Conservation (phyloP, 2,797 vertebrate species). For the Sebastes hopkinsi region DNA sequence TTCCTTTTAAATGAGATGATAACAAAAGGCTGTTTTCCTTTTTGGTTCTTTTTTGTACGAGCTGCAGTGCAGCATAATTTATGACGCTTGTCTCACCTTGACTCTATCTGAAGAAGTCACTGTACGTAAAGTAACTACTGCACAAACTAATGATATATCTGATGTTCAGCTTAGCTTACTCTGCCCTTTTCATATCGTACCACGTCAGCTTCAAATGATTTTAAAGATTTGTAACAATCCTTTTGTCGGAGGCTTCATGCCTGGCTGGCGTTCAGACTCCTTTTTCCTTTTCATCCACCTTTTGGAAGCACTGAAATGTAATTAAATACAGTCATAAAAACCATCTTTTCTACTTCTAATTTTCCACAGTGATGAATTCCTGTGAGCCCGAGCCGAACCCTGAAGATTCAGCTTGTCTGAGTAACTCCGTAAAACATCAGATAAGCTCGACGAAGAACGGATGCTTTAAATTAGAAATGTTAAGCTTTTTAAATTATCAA, state of each 20-base stretch:
- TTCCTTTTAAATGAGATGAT: not conserved
- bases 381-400: conserved; percentile 14
- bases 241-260: conserved; percentile 6
- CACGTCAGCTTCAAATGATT: not conserved
- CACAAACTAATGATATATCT: not conserved
- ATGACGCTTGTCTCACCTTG: not conserved
- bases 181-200: not conserved
- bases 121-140: not conserved
- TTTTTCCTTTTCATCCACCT: not conserved
- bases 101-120: not conserved
- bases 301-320: conserved; percentile 28
- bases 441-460: conserved; percentile 17
- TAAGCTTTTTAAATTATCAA: conserved; percentile 33
- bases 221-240: not conserved
- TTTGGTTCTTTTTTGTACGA: no score
- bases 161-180: not conserved
- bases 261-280: not conserved
- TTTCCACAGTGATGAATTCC: conserved; percentile 32
- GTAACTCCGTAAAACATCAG: conserved; percentile 22
- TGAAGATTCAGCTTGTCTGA: conserved; percentile 41
- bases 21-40: not conserved
- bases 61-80: not conserved
- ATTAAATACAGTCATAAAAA: conserved; percentile 43
- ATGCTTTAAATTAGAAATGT: conserved; percentile 22
- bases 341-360: conserved; percentile 36